These are phyloP conservation scores for Sarcophaga rosellei DNA, from an alignment of 2,888 invertebrate genomes.

Conservation along the genomic window DNA sequence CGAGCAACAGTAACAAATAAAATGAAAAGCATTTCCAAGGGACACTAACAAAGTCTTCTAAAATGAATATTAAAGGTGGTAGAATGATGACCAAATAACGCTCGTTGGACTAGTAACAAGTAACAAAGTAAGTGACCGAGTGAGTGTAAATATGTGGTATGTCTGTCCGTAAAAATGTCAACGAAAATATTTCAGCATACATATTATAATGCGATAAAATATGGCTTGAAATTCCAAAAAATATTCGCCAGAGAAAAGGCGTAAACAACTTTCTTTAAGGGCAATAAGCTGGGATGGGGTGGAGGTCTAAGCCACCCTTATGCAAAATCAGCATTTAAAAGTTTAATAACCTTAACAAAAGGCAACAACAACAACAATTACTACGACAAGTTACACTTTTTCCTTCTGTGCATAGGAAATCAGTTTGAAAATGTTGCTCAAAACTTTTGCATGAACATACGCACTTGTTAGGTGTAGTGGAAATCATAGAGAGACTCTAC, in stretches of 20 bases:
- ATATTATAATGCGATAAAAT: constrained; percentile 60
- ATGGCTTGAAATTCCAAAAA: constrained; percentile 51
- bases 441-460: background rate
- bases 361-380: constrained; percentile 10
- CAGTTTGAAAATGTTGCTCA: constrained; percentile 10
- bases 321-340: constrained; percentile 42
- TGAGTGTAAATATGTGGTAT: background rate
- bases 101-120: background rate
- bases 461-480: background rate
- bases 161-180: constrained; percentile 18
- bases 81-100: background rate
- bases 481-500: background rate
- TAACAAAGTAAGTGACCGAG: constrained; percentile 21
- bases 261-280: background rate
- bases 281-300: constrained; percentile 20
- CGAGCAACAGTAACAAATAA: constrained; percentile 11
- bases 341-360: constrained; percentile 58
- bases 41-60: constrained; percentile 31
- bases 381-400: constrained; percentile 13
- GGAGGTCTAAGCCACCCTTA: constrained; percentile 40
- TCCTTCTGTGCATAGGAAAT: constrained; percentile 6
- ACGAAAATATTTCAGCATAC: constrained; percentile 56
- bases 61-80: background rate
- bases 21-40: constrained; percentile 37
- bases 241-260: background rate